Conservation (phyloP, 2,113 vertebrate genomes). For the Gasterosteus aculeatus region DNA sequence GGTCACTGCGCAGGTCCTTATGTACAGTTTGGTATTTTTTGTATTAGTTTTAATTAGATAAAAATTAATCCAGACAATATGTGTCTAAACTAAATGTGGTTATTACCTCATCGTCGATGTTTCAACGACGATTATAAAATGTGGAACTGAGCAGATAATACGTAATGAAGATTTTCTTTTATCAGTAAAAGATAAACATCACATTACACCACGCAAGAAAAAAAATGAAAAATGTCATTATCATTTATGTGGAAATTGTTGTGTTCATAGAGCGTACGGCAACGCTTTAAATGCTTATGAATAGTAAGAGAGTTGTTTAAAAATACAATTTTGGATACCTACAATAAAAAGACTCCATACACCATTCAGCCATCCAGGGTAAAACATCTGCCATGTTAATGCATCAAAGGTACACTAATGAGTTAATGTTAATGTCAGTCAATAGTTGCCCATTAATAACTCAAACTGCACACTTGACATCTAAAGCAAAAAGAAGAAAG, state of each 20-base stretch:
- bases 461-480: constrained; percentile 40
- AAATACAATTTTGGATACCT: not conserved
- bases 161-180: not conserved
- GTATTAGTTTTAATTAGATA: not conserved
- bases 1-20: not conserved
- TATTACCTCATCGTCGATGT: not conserved
- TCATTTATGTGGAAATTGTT: not conserved
- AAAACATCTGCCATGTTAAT: not conserved
- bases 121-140: not conserved
- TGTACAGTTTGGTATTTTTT: not conserved
- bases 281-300: not conserved
- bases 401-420: constrained; percentile 3
- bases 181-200: not conserved
- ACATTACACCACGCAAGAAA: not conserved
- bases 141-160: not conserved
- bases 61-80: not conserved
- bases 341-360: not conserved
- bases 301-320: not conserved
- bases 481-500: constrained; percentile 19
- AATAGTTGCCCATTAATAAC: constrained; percentile 16
- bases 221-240: not conserved
- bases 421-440: not conserved
- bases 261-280: fast-evolving
- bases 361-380: not conserved
- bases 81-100: not conserved